phyloP scores from a whole-genome alignment of 2,797 vertebrate species.

The Pampus argenteus region DNA sequence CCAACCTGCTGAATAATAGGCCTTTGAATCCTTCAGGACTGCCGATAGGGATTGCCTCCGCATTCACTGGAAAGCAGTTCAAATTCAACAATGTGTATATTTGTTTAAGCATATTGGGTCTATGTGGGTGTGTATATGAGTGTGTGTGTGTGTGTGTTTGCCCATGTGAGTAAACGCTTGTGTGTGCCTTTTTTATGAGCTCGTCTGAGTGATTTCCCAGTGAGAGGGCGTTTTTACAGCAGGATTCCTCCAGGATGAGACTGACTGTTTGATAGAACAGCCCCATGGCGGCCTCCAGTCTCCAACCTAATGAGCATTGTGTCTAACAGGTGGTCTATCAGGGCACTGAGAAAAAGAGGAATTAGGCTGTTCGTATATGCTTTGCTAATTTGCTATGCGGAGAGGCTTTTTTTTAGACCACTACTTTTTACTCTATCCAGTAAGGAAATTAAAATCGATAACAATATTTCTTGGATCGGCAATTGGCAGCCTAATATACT shows the following conservation, averaged over 20 bases:
- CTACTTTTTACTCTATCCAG: slow-evolving; percentile 3
- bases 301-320: slow-evolving; percentile 64
- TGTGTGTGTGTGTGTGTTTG: slow-evolving; percentile 31
- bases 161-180: slow-evolving; percentile 35
- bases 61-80: slow-evolving; percentile 30
- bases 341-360: slow-evolving; percentile 27
- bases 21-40: slow-evolving; percentile 34
- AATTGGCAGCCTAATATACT: slow-evolving; percentile 7
- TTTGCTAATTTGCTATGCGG: neutral
- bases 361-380: slow-evolving; percentile 23
- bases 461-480: slow-evolving; percentile 26
- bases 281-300: slow-evolving; percentile 68
- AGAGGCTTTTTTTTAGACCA: slow-evolving; percentile 14
- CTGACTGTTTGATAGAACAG: slow-evolving; percentile 63
- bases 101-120: slow-evolving; percentile 23
- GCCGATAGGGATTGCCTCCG: slow-evolving; percentile 26
- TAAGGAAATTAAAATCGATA: slow-evolving; percentile 34
- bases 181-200: slow-evolving; percentile 68
- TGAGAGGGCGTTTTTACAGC: slow-evolving; percentile 76
- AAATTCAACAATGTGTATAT: slow-evolving; percentile 14
- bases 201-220: slow-evolving; percentile 72
- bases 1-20: slow-evolving; percentile 41
- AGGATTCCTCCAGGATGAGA: slow-evolving; percentile 80
- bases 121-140: slow-evolving; percentile 5
- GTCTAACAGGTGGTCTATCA: slow-evolving; percentile 75